Conservation (phyloP, 2,888 invertebrate genomes). For the Meganola albula region DNA sequence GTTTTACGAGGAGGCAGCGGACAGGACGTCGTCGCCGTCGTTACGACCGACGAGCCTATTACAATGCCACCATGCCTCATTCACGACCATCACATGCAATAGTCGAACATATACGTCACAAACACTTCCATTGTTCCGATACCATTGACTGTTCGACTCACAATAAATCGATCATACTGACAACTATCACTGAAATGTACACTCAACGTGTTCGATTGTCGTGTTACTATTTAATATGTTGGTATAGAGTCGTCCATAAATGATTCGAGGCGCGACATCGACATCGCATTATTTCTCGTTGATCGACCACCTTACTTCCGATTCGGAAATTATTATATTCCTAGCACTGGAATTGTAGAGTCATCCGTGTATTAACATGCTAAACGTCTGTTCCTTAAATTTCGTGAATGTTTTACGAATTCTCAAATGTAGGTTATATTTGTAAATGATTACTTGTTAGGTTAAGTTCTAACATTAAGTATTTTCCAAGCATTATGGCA, state of each 20-base stretch:
- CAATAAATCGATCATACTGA: slow-evolving; percentile 35
- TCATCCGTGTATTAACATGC: slow-evolving; percentile 52
- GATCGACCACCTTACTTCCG: slow-evolving; percentile 74
- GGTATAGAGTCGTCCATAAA: slow-evolving; percentile 58
- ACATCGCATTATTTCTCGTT: slow-evolving; percentile 71
- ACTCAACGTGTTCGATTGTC: slow-evolving; percentile 18
- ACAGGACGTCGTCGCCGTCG: slow-evolving; percentile 77
- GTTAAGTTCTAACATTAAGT: too few relatives aligned
- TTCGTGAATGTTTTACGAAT: slow-evolving; percentile 55
- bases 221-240: slow-evolving; percentile 22
- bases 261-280: slow-evolving; percentile 69
- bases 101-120: slow-evolving; percentile 40
- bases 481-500: too few relatives aligned
- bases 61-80: slow-evolving; percentile 71
- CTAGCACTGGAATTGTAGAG: slow-evolving; percentile 58
- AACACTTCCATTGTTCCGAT: slow-evolving; percentile 45
- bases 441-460: slow-evolving; percentile 5
- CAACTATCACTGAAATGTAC: slow-evolving; percentile 53
- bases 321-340: slow-evolving; percentile 76
- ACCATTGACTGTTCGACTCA: slow-evolving; percentile 54
- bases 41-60: slow-evolving; percentile 72
- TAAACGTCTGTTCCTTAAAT: slow-evolving; percentile 50
- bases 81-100: slow-evolving; percentile 53
- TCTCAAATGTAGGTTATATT: slow-evolving; percentile 45
- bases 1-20: slow-evolving; percentile 74